Evolutionary conservation across 2,113 vertebrate species (phyloP).

Genomic region (Petrocephalus zakoni): DNA sequence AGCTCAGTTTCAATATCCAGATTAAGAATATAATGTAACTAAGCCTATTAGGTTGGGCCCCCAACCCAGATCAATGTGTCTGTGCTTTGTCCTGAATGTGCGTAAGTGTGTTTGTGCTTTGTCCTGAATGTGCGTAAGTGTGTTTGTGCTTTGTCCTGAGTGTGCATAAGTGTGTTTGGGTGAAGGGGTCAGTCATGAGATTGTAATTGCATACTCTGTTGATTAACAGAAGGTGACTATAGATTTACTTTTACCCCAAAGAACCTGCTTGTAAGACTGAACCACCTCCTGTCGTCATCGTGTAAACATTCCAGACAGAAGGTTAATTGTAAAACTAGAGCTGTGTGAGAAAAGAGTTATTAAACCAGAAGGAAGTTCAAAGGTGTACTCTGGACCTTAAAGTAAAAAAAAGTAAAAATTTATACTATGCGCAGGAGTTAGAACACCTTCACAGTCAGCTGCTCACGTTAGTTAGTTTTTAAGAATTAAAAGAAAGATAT

Average conservation of each 20-base stretch:
- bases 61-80: background rate
- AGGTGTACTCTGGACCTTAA: background rate
- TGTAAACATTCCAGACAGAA: constrained; percentile 3
- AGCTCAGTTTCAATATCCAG: too few relatives aligned
- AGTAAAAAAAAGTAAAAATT: background rate
- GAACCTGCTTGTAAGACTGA: background rate
- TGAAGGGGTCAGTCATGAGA: background rate
- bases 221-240: background rate
- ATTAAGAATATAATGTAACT: too few relatives aligned
- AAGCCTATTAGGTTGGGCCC: too few relatives aligned
- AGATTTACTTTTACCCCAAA: background rate
- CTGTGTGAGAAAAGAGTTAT: background rate
- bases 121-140: background rate
- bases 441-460: background rate
- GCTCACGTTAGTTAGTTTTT: background rate
- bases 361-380: background rate
- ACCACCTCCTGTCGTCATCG: background rate
- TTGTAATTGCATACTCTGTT: background rate
- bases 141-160: background rate
- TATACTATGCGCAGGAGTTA: background rate
- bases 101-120: background rate
- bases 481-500: background rate
- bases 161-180: too few relatives aligned
- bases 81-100: background rate
- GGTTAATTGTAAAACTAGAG: constrained; percentile 1